A percentile compares a stretch with the other conserved stretches of the same genome.
These are phyloP conservation scores for Drosophila nikananu DNA, from an alignment of 1,140 invertebrate species.

Conservation along the genomic window DNA sequence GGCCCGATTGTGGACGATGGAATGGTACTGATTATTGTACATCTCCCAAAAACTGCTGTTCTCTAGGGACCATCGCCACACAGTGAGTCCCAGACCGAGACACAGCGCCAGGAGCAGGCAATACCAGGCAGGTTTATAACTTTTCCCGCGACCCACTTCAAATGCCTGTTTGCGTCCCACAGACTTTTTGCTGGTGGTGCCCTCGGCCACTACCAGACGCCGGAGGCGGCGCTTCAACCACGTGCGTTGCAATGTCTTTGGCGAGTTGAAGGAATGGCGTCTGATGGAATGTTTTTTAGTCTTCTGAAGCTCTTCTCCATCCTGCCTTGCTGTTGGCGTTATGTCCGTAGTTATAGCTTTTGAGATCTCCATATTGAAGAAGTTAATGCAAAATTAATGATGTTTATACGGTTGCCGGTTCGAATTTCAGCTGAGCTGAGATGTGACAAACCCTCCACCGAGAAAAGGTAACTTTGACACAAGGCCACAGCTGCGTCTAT, in stretches of 20 bases:
- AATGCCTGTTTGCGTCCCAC: neutral
- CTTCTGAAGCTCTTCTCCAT: neutral
- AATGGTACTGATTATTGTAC: constrained; percentile 27
- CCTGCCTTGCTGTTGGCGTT: neutral
- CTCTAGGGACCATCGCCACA: neutral
- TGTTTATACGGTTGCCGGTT: neutral
- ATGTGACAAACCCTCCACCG: neutral
- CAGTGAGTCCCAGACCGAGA: neutral
- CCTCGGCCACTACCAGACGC: neutral
- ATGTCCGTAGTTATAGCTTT: neutral
- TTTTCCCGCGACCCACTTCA: neutral
- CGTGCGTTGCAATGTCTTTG: constrained; percentile 1
- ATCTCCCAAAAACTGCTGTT: constrained; percentile 8
- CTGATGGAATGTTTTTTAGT: neutral
- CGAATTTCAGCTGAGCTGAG: neutral
- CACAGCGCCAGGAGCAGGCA: neutral
- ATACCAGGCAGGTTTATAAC: neutral
- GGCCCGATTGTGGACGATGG: constrained; percentile 17
- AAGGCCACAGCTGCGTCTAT: neutral
- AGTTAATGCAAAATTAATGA: neutral
- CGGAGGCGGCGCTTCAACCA: constrained; percentile 3
- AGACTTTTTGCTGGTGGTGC: neutral
- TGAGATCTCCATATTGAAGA: neutral
- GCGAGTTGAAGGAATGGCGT: neutral
- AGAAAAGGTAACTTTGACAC: neutral